Base-by-base conservation (phyloP, 2,113 vertebrate genomes). In the Actinemys pallida region DNA sequence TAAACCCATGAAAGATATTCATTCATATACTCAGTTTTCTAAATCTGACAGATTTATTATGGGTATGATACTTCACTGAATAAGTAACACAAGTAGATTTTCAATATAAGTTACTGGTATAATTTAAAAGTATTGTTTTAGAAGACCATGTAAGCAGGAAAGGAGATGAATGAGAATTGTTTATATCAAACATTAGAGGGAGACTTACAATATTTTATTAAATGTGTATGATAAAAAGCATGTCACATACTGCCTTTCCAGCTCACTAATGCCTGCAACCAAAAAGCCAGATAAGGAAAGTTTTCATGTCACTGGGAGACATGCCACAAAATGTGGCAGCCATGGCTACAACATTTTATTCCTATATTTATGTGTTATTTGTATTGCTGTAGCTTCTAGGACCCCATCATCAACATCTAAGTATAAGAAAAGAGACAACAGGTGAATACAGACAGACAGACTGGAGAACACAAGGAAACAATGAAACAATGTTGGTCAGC, bases 11-110 rank as follows among this genome's bases (percentile, higher is more conserved):
- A 81, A 42, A 90, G 86, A 69, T 94, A 84, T 80, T 96, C 3
- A 54, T 88, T 42, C 8, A 81, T 92, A 82, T 56, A 89, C 78
- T 91, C 82, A 81, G 9, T 82, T 91, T 92, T 24, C 6, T 45
- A 94, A 88, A 56, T 17, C 6, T 87, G 91, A 27, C 14, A 27
- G 57, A 91, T 91, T 94, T 96, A 86, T 94, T n/a, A 84, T 82
- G 5, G 56, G 53, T 93, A 93, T 84, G 83, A 72, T 62, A 92
- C 87, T 27, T 49, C 87, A 90, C 22, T 93, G 29, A 52, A 59
- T 59, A 59, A 59, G 57, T 59, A 93, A 86, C 13, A 86, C 59
- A 93, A 84, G 8, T 53, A 3, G 87, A 75, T 54, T 86, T 52
- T 50, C 85, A 94, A 81, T 72, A 59, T 24, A 84, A 88, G n/a